phyloP scores from a whole-genome alignment of 2,888 invertebrate species.

The Venusia cambrica region DNA sequence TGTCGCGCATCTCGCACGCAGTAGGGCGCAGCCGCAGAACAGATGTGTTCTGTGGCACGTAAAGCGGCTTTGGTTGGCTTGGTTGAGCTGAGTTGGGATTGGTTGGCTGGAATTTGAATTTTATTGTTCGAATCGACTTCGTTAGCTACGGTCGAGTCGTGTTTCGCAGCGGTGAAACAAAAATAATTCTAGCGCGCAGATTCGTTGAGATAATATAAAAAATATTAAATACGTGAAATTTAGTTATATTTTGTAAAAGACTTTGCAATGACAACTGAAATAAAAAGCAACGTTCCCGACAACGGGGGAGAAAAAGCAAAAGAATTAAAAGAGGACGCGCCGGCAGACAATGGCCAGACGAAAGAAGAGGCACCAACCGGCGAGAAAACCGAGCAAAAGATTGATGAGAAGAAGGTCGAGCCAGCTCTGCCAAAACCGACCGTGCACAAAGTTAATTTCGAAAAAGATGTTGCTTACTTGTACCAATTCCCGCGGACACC shows the following conservation, averaged over 20 bases:
- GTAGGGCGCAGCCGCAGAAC: no score
- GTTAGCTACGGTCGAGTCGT: no score
- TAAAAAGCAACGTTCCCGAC: constrained; percentile 85
- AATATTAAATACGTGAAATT: no score
- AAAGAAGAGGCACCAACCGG: constrained; percentile 67
- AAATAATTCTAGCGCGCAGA: no score
- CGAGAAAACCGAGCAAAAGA: constrained; percentile 71
- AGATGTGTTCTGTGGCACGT: no score
- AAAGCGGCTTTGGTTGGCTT: no score
- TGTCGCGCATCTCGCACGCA: no score
- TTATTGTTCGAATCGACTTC: no score
- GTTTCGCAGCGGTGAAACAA: no score
- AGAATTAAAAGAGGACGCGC: constrained; percentile 78
- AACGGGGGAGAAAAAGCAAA: constrained; percentile 83
- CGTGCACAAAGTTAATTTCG: constrained; percentile 93
- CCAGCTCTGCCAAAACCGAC: constrained; percentile 87
- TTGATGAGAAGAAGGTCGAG: constrained; percentile 81
- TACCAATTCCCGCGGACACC: constrained; percentile 96
- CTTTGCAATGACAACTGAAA: constrained; percentile 87
- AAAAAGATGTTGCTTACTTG: constrained; percentile 95
- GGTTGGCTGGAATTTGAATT: no score
- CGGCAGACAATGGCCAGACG: constrained; percentile 69
- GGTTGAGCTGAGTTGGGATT: no score
- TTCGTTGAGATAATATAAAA: no score
- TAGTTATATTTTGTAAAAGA: constrained; percentile 13